Evolutionary conservation across 2,113 vertebrate species (phyloP).

Genomic region (Gallinago paraguaiae): DNA sequence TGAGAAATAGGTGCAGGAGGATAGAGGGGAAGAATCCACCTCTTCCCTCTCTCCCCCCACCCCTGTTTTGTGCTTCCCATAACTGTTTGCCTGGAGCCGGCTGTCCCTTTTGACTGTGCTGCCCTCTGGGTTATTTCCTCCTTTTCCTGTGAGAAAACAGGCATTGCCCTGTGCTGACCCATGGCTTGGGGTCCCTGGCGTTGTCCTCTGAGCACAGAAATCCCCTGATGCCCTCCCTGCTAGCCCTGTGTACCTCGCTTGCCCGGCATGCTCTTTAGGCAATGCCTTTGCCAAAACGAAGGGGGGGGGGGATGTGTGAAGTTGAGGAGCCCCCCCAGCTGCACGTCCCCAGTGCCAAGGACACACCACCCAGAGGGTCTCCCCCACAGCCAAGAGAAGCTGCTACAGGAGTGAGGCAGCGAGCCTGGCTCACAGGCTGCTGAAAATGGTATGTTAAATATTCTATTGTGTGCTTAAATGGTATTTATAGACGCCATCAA

Average conservation of each 20-base stretch:
- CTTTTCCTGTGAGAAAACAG: not conserved
- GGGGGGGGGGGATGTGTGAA: fast-evolving
- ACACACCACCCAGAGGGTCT: not conserved
- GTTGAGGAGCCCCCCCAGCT: not conserved
- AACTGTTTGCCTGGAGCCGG: not conserved
- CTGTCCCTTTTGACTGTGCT: not conserved
- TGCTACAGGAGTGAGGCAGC: not conserved
- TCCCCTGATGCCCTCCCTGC: not conserved
- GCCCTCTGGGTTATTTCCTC: not conserved
- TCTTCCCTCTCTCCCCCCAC: not conserved
- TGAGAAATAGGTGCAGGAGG: not conserved
- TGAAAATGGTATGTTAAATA: not conserved
- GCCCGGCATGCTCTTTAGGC: not conserved
- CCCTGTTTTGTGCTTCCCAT: not conserved
- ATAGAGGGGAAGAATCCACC: not conserved
- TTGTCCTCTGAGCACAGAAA: not conserved
- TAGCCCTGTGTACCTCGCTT: not conserved
- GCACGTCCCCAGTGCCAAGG: not conserved
- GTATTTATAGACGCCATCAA: conserved; percentile 27
- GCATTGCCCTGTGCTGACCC: not conserved
- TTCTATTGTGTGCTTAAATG: not conserved
- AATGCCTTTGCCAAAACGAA: not conserved
- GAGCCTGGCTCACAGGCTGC: not conserved
- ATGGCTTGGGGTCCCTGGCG: no score
- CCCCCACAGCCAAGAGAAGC: not conserved